Evolutionary conservation across 2,888 invertebrate genomes (phyloP).

Genomic region (Epinotia ramella): DNA sequence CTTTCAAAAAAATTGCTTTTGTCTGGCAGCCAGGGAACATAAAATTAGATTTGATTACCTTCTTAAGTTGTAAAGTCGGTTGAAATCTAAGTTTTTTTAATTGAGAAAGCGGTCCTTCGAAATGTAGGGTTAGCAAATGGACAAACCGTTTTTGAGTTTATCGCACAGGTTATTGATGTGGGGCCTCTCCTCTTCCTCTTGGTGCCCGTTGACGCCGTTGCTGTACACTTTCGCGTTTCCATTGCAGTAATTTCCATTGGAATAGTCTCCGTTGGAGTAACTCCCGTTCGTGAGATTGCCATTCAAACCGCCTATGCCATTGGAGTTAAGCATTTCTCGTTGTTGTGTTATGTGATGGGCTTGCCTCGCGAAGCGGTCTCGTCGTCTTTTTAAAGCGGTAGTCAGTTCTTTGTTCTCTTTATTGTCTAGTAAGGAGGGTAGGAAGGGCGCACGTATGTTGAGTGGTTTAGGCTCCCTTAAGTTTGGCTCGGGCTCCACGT

Average conservation of each 20-base stretch:
- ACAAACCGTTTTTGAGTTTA: conserved; percentile 80
- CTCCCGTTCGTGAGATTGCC: conserved; percentile 53
- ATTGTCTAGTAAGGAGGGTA: conserved; percentile 68
- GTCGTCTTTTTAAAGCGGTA: conserved; percentile 91
- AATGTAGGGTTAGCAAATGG: conserved; percentile 65
- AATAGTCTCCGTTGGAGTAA: conserved; percentile 46
- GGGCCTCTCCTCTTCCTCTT: conserved; percentile 59
- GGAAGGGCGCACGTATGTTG: conserved; percentile 58
- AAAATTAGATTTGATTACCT: neutral
- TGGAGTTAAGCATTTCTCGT: conserved; percentile 85
- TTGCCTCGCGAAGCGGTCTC: conserved; percentile 94
- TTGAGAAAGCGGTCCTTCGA: neutral
- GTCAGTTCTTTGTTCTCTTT: conserved; percentile 89
- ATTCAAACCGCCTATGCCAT: conserved; percentile 59
- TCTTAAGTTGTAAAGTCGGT: neutral
- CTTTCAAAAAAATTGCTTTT: neutral
- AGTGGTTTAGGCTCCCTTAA: conserved; percentile 59
- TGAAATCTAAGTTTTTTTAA: neutral
- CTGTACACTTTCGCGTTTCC: conserved; percentile 51
- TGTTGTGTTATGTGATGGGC: conserved; percentile 94
- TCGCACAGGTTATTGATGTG: conserved; percentile 61
- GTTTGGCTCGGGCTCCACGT: conserved; percentile 64
- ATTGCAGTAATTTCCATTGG: conserved; percentile 43
- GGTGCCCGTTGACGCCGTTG: conserved; percentile 60
- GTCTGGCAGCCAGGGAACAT: neutral